Evolutionary conservation across 2,888 invertebrate genomes (phyloP), one percentile per base, ranked within the genome.

Genomic region (Drosophila diplacantha): DNA sequence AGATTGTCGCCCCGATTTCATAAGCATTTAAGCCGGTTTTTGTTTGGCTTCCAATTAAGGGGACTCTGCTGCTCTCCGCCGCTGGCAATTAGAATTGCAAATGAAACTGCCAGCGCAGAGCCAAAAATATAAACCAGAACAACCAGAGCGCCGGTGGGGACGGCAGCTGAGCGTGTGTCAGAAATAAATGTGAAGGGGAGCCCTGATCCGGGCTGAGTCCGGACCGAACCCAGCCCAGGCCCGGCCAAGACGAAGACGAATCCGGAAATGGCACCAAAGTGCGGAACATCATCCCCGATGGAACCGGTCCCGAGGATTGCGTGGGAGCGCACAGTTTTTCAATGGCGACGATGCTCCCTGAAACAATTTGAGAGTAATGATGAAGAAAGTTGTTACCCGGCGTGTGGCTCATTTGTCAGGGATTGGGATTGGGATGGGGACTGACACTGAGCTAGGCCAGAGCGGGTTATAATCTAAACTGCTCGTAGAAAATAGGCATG

Each of bases 361-460:
- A 83, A 82, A 79, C 80, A 84, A 80, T 80, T 84, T 83, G 78
- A 71, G 69, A 66, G 81, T 83, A 84, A 80, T 80, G 80, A 84
- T 64, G 83, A 80, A 80, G 80, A 80, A 80, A 80, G 84, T 77
- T 82, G 80, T 82, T 83, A 83, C 83, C 72, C 74, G 72, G 84
- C 83, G 72, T 83, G 79, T 77, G 79, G 75, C 84, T 82, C 79
- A 80, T 80, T 80, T 80, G 84, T 84, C 84, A 83, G 71, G 72
- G 69, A 80, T 82, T 80, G 84, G 65, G 51, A 47, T 73, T 65
- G 54, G 47, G 56, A 35, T 35, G 37, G 41, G 34, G 41, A 32
- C 31, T 16, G n/a, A 22, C 43, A 9, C 32, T 18, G 41, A 9
- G 35, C 20, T 8, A 4, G 20, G 5, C 3, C 3, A 3, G 43